Conservation (phyloP, 2,888 invertebrate species). For the Zhuqinia jingwanae region DNA sequence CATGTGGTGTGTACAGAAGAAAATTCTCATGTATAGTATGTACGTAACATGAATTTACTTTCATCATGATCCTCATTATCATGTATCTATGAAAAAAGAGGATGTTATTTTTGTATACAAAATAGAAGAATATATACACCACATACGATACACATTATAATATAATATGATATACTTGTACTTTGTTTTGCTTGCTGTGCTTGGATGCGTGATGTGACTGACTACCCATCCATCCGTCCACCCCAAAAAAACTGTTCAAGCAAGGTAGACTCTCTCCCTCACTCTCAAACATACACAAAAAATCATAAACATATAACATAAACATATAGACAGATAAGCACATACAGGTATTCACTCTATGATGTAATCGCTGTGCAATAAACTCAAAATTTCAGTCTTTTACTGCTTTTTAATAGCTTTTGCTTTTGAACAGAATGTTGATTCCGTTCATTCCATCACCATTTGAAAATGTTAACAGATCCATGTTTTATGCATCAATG, state of each 20-base stretch:
- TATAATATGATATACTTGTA: not conserved
- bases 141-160: not conserved
- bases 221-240: conserved; percentile 43
- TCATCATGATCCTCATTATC: not conserved
- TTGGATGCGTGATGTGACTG: conserved; percentile 49
- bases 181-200: conserved; percentile 39
- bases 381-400: conserved; percentile 42
- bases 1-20: not conserved
- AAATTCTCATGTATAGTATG: conserved; percentile 2
- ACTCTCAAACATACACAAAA: not conserved
- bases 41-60: conserved; percentile 21
- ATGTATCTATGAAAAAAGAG: conserved; percentile 8
- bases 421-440: conserved; percentile 39
- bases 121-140: not conserved
- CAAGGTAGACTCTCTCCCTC: conserved; percentile 35
- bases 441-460: conserved; percentile 11
- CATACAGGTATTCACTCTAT: conserved; percentile 17
- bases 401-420: conserved; percentile 45
- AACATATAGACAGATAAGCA: conserved; percentile 6
- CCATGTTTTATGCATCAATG: conserved; percentile 29
- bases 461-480: not conserved
- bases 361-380: conserved; percentile 63
- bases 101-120: not conserved
- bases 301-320: not conserved
- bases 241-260: conserved; percentile 50